Evolutionary conservation across 2,797 vertebrate species (phyloP), one percentile per base, ranked within the genome.

Genomic region (Coranthus polyacanthus): DNA sequence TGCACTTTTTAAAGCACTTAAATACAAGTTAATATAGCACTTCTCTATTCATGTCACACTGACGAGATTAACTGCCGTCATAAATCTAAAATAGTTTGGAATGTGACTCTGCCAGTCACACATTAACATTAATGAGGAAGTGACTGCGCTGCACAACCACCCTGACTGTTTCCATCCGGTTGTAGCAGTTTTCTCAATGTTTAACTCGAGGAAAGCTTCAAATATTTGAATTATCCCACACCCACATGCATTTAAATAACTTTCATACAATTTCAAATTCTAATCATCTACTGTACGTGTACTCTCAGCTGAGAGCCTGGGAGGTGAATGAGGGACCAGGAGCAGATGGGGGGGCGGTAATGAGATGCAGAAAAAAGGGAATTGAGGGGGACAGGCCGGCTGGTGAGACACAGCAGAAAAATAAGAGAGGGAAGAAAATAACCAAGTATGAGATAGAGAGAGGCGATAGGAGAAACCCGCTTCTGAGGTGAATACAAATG

Each of bases 401-500:
- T 86, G 78, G 79, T 79, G 88, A 84, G 81, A 81, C 72, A 68
- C 58, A 72, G 86, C 24, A 56, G 69, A 80, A 83, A 85, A 85
- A 88, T 62, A 88, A 70, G 78, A 64, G 63, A 56, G 57, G 68
- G 60, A 54, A 81, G 85, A 87, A 91, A 91, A 91, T 79, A 85
- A 89, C 68, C 82, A 82, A 88, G 83, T 83, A 81, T 72, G 84
- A 91, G 85, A 88, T 85, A 75, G 86, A 88, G 80, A 82, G 79
- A 79, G 81, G 79, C 46, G 86, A 85, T 90, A 84, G 83, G 67
- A 88, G 85, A 84, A 83, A 86, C 69, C 68, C 6, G 64, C 20
- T 8, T 83, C 83, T 91, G 91, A 89, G 89, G 88, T 88, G 91
- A 92, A 93, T 93, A 92, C 88, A 92, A 93, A 93, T 92, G 83